A percentile compares a stretch with the other conserved stretches of the same genome.
phyloP scores from a whole-genome alignment of 2,888 invertebrate species.

The Colletes collaris region DNA sequence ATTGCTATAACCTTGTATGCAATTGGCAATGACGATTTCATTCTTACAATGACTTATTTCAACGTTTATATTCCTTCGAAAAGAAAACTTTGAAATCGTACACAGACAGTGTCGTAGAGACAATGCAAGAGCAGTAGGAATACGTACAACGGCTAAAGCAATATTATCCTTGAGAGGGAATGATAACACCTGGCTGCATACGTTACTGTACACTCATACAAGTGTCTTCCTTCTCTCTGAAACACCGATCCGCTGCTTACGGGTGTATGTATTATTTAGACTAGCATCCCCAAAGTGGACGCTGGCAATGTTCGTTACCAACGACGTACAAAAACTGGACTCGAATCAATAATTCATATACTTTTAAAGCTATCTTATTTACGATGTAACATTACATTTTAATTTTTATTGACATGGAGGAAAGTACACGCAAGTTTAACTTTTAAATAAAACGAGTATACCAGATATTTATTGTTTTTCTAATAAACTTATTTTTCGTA shows the following conservation, averaged over 20 bases:
- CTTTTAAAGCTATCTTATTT: too few species aligned
- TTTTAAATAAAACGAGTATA: too few species aligned
- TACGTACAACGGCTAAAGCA: slow-evolving; percentile 71
- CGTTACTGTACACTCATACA: slow-evolving; percentile 68
- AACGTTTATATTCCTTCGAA: slow-evolving; percentile 56
- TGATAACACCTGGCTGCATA: slow-evolving; percentile 76
- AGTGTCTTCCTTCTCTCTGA: slow-evolving; percentile 52
- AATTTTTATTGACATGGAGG: too few species aligned
- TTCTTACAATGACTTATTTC: slow-evolving; percentile 50
- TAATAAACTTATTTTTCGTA: too few species aligned
- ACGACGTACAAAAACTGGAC: too few species aligned
- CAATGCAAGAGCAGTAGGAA: slow-evolving; percentile 58
- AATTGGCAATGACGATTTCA: slow-evolving; percentile 24
- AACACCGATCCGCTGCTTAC: slow-evolving; percentile 48
- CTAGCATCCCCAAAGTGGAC: too few species aligned
- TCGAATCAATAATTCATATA: too few species aligned
- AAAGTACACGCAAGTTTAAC: too few species aligned
- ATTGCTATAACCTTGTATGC: too few species aligned
- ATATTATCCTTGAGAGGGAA: slow-evolving; percentile 78
- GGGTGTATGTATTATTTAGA: slow-evolving; percentile 8
- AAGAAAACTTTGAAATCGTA: slow-evolving; percentile 32
- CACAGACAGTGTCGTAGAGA: slow-evolving; percentile 43
- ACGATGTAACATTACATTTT: too few species aligned
- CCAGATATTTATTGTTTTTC: too few species aligned
- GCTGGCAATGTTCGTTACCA: too few species aligned